Evolutionary conservation across 2,797 vertebrate genomes (phyloP), one percentile per base, ranked within the genome.

Genomic region (Dendrocincla tyrannina): DNA sequence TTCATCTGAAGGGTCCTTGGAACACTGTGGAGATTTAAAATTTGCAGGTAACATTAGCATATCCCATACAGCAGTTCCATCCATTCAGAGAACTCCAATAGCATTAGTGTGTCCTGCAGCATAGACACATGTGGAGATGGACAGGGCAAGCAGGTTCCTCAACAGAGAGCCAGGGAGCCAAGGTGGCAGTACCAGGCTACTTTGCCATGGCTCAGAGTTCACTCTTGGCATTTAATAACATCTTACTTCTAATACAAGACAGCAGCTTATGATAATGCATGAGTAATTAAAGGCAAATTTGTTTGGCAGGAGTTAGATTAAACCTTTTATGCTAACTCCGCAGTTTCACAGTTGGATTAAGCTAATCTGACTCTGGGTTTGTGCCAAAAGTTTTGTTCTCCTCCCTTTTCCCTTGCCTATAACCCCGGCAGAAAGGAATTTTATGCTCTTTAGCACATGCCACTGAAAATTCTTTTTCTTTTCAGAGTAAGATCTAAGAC

Each of bases 1-100:
- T 92, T 98, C 98, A 88, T 99, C 98, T 16, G 98, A 97, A 60
- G 98, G 96, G 60, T 99, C 98, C 98, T 98, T 98, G 82, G 98
- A 98, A 84, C 90, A 98, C 99, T 99, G 97, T 52, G 78, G 82
- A 92, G 47, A 74, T 94, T 35, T 92, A 70, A 97, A 91, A 97
- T 37, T 85, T 0, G 15, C 9, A 23, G 10, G 18, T 67, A 91
- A 79, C 9, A 4, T 95, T 91, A 95, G 69, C 7, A 30, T 53
- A 25, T 39, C 17, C 23, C 73, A 63, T 4, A 44, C 20, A 81
- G 37, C 2, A 3, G 30, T 46, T 62, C 53, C 30, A 35, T 78
- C 32, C 10, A 10, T 75, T 72, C 58, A 75, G 23, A 59, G 78
- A 64, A 66, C 28, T 63, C 39, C 28, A 28, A 24, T 3, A 63